phyloP scores from a whole-genome alignment of 2,888 invertebrate genomes.

The Protonemura montana region DNA sequence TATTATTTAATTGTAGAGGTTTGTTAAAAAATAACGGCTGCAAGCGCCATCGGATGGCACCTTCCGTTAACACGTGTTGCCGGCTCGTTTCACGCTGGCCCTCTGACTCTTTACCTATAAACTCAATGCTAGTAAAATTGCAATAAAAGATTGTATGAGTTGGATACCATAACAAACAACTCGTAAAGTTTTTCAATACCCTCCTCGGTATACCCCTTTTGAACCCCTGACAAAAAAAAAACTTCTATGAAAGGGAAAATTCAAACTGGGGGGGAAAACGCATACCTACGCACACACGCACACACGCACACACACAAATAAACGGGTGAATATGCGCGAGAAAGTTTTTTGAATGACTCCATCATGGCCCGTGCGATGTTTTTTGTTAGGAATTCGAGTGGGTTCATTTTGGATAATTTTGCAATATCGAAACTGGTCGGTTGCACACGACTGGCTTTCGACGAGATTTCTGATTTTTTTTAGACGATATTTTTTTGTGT shows the following conservation, averaged over 20 bases:
- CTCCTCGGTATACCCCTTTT: not conserved
- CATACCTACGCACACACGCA: not conserved
- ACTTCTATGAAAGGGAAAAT: not conserved
- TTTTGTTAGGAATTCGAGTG: not conserved
- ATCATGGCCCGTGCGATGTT: not conserved
- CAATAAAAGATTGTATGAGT: not conserved
- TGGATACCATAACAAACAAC: not conserved
- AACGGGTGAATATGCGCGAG: not conserved
- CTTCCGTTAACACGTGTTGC: too few relatives aligned
- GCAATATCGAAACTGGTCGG: not conserved
- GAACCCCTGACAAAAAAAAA: not conserved
- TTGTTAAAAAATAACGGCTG: too few relatives aligned
- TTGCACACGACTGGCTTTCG: not conserved
- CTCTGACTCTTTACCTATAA: too few relatives aligned
- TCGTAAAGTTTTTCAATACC: not conserved
- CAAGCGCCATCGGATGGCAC: too few relatives aligned
- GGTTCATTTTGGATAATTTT: not conserved
- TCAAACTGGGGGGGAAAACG: not conserved
- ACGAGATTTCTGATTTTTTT: not conserved
- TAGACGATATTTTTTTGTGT: not conserved
- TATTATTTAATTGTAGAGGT: too few relatives aligned
- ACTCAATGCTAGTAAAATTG: not conserved
- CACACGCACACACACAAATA: not conserved
- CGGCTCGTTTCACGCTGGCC: too few relatives aligned
- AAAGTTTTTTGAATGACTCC: not conserved